Evolutionary conservation across 2,888 invertebrate species (phyloP).

Genomic region (Gymnocheta viridis): DNA sequence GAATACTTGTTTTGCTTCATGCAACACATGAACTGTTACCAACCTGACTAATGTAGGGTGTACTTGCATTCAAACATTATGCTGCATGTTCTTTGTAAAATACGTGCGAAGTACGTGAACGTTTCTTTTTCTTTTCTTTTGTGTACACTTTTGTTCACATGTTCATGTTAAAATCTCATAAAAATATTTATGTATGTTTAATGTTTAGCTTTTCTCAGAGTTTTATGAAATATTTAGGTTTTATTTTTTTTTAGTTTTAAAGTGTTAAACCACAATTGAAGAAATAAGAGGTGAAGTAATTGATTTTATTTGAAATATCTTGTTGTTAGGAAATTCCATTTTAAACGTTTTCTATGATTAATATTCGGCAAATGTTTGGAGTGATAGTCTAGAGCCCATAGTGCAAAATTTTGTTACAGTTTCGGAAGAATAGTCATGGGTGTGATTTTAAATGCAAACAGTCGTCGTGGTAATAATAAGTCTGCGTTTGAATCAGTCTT

Average conservation of each 20-base stretch:
- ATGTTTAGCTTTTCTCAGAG: slow-evolving; percentile 7
- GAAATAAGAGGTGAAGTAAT: not conserved
- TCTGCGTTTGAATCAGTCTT: too few relatives aligned
- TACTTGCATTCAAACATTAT: not conserved
- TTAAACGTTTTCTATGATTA: not conserved
- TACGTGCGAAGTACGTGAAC: not conserved
- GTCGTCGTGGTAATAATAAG: too few relatives aligned
- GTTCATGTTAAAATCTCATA: slow-evolving; percentile 19
- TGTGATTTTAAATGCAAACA: not conserved
- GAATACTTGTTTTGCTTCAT: too few relatives aligned
- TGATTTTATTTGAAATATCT: not conserved
- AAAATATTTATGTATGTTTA: slow-evolving; percentile 9
- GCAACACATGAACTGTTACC: not conserved
- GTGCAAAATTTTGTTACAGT: not conserved
- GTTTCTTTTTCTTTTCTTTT: not conserved
- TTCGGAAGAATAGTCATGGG: not conserved
- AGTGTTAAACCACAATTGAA: not conserved
- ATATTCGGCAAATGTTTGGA: not conserved
- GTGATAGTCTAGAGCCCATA: not conserved
- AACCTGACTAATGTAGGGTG: not conserved
- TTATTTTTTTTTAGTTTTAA: not conserved
- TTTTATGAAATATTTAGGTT: slow-evolving; percentile 4
- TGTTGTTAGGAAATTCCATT: slow-evolving; percentile 12
- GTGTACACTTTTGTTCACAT: not conserved
- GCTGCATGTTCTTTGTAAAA: not conserved